phyloP scores from a whole-genome alignment of 2,888 invertebrate genomes.

The Teleiodes luculella region DNA sequence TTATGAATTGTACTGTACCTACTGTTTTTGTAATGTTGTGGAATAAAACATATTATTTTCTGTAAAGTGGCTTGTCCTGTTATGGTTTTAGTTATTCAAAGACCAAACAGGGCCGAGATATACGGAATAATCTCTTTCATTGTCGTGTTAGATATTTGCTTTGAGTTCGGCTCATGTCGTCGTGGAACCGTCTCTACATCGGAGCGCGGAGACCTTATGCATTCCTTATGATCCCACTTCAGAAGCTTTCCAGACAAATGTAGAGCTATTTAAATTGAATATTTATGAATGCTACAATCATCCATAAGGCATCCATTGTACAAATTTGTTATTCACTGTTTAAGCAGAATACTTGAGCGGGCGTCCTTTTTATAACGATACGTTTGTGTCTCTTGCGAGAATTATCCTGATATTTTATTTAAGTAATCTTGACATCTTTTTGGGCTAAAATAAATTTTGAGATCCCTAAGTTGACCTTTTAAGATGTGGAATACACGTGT shows the following conservation, averaged over 20 bases:
- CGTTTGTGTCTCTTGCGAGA: conserved; percentile 29
- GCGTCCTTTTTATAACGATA: conserved; percentile 37
- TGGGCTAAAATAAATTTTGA: neutral
- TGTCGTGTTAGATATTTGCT: conserved; percentile 37
- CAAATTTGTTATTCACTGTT: conserved; percentile 64
- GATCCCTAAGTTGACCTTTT: neutral
- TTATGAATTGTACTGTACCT: no score
- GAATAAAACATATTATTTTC: no score
- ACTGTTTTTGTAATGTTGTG: no score
- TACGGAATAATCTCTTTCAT: conserved; percentile 25
- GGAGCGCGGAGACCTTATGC: conserved; percentile 52
- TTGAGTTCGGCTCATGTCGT: conserved; percentile 29
- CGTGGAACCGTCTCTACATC: conserved; percentile 45
- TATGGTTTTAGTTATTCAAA: neutral
- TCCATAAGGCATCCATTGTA: conserved; percentile 48
- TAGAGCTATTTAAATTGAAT: conserved; percentile 68
- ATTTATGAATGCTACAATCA: conserved; percentile 53
- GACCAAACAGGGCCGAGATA: no score
- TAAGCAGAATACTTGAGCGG: conserved; percentile 52
- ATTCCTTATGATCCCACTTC: conserved; percentile 61
- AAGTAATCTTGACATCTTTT: neutral
- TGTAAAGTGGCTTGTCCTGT: no score
- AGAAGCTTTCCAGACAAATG: conserved; percentile 67
- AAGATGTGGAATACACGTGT: neutral
- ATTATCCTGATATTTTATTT: conserved; percentile 18